A percentile compares a stretch with the other conserved stretches of the same genome.
Conservation (phyloP, 2,888 invertebrate genomes). For the Cylloceria caligata region DNA sequence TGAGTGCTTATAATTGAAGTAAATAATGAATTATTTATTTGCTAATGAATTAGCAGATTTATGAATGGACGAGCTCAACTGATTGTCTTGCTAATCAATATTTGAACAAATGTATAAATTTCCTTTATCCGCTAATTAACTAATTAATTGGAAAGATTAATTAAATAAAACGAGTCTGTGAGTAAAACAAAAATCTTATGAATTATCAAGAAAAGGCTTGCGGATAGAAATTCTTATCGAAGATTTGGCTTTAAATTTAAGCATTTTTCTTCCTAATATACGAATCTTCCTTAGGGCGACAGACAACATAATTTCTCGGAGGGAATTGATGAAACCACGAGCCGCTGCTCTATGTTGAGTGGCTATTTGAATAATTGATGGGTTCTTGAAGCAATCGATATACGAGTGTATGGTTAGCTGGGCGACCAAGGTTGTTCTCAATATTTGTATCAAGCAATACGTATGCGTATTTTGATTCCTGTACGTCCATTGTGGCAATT, state of each 20-base stretch:
- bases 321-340: slow-evolving; percentile 32
- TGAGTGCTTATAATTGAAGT: too few relatives aligned
- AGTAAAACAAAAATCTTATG: too few relatives aligned
- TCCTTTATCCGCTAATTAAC: background rate
- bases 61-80: too few relatives aligned
- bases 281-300: background rate
- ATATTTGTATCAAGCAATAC: slow-evolving; percentile 47
- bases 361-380: slow-evolving; percentile 79
- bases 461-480: slow-evolving; percentile 29
- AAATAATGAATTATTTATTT: too few relatives aligned
- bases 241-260: background rate
- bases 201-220: too few relatives aligned
- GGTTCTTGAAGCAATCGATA: slow-evolving; percentile 78
- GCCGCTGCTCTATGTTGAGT: slow-evolving; percentile 67
- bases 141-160: background rate
- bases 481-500: slow-evolving; percentile 19
- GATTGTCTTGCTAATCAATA: too few relatives aligned
- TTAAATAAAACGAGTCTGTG: background rate
- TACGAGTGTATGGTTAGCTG: slow-evolving; percentile 59
- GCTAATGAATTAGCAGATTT: too few relatives aligned
- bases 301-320: background rate
- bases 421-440: slow-evolving; percentile 58
- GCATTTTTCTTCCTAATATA: background rate
- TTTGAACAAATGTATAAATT: background rate
- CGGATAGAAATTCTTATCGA: background rate